Evolutionary conservation across 2,797 vertebrate species (phyloP), one percentile per base, ranked within the genome.

Genomic region (Mallotus villosus): DNA sequence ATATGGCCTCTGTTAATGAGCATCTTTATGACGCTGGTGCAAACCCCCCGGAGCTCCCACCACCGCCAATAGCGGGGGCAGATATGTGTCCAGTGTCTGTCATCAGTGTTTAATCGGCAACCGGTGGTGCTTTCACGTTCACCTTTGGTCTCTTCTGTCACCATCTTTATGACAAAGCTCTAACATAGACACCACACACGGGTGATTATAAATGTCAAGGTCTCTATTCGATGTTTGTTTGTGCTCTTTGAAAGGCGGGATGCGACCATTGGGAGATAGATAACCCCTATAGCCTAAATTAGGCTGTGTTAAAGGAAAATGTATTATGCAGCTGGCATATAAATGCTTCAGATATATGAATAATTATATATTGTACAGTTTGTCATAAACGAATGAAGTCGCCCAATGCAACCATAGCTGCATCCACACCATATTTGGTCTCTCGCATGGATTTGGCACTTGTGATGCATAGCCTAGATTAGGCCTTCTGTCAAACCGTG

Each of bases 131-230:
- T 19, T 32, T 63, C n/a, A 41, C 62, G 32, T 63, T 63, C 29
- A 65, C 14, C 12, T 46, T 65, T 65, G 63, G 63, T 46, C 63
- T 65, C 46, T 46, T 25, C 63, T 22, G 21, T 46, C 34, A 41
- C 37, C 63, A 9, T 51, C 22, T 25, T 16, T 25, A 25, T 29
- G 2, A 62, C 62, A n/a, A 41, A 19, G 32, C 46, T 67, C 22
- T 2, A 51, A 9, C 46, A 27, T 17, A 66, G 22, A 66, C 61
- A 51, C 1, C 16, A 14, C 24, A 51, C 14, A 25, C 22, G 46
- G 34, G 32, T 37, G 22, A 67, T 67, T 7, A 21, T 67, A 67
- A 67, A 67, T 67, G 64, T 67, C 64, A 67, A 27, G 64, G 64
- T 51, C 24, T 24, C 14, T 8, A 17, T 6, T 32, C 9, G 11